A percentile compares a stretch with the other conserved stretches of the same genome.
Evolutionary conservation across 2,888 invertebrate species (phyloP).

Genomic region (Euspilapteryx auroguttella): DNA sequence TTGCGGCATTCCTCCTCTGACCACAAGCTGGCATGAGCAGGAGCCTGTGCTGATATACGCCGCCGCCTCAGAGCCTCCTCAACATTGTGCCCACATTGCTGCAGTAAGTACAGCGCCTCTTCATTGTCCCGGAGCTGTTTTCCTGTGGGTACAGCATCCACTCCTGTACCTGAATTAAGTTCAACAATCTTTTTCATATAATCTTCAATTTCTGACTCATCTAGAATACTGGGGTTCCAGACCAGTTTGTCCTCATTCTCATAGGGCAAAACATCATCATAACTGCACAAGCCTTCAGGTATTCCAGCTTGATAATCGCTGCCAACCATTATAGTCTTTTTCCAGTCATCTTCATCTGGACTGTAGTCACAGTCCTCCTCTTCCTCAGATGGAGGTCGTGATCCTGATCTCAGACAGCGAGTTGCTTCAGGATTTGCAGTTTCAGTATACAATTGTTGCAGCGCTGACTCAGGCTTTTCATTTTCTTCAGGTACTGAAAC

Average conservation of each 20-base stretch:
- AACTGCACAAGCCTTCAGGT: constrained; percentile 88
- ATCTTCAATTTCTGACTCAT: constrained; percentile 74
- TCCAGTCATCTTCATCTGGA: constrained; percentile 86
- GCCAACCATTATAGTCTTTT: constrained; percentile 95
- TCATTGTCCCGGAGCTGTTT: constrained; percentile 84
- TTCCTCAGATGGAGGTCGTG: constrained; percentile 77
- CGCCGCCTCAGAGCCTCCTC: constrained; percentile 88
- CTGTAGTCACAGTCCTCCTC: constrained; percentile 83
- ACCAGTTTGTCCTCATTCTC: constrained; percentile 94
- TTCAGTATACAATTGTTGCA: constrained; percentile 43
- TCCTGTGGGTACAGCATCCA: constrained; percentile 68
- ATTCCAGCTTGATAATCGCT: constrained; percentile 92
- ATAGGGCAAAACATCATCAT: constrained; percentile 92
- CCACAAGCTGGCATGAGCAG: constrained; percentile 83
- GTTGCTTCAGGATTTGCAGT: constrained; percentile 42
- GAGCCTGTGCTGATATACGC: constrained; percentile 70
- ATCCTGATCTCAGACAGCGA: constrained; percentile 61
- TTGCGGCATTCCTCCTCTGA: constrained; percentile 96
- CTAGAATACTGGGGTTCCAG: constrained; percentile 85
- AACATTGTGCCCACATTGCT: constrained; percentile 94
- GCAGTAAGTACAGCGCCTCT: constrained; percentile 85
- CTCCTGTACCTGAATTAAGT: constrained; percentile 40
- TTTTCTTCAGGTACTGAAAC: constrained; percentile 35
- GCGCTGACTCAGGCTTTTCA: constrained; percentile 48
- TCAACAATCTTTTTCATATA: constrained; percentile 70